Evolutionary conservation across 2,797 vertebrate genomes (phyloP), one percentile per base, ranked within the genome.

Genomic region (Schizopygopsis pylzovi): DNA sequence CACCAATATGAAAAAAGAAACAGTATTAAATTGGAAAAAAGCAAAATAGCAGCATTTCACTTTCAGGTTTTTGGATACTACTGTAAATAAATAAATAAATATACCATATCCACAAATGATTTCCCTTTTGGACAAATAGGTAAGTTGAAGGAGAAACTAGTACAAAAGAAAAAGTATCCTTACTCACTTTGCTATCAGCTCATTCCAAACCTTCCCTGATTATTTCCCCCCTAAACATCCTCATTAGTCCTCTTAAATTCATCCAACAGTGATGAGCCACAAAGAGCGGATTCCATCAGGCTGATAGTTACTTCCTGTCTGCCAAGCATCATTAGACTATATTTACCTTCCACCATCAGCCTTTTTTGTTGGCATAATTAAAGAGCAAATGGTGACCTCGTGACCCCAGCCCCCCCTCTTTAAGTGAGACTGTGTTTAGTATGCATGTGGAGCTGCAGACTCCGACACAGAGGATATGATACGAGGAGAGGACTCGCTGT

Each of bases 321-420:
- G 88, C 87, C 84, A 78, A 82, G 87, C 71, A 93, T 94, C 89
- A 94, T 94, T 92, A 93, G 85, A 86, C 88, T 92, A 88, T 93
- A 92, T 95, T 92, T 94, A 93, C 87, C 89, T 79, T 89, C 87
- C 87, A 90, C 88, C 83, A 88, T 89, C 90, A 33, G 88, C 89
- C 90, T 91, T 91, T 92, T 93, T 87, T 90, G 89, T 93, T 89
- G 91, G 91, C 83, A 84, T 93, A 95, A 94, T 95, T 95, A 94
- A 92, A 86, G 91, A 89, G 89, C 87, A 91, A 93, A 94, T 90
- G 82, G 68, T 92, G 92, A 94, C 93, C 92, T 71, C 10, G 1
- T 71, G 68, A 83, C 63, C 83, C 76, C 82, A 65, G 28, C 49
- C 84, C 83, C 87, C 72, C 83, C 83, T 56, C 39, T 79, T 90